Base-by-base conservation (phyloP, 2,797 vertebrate species). In the Heterohyrax brucei region DNA sequence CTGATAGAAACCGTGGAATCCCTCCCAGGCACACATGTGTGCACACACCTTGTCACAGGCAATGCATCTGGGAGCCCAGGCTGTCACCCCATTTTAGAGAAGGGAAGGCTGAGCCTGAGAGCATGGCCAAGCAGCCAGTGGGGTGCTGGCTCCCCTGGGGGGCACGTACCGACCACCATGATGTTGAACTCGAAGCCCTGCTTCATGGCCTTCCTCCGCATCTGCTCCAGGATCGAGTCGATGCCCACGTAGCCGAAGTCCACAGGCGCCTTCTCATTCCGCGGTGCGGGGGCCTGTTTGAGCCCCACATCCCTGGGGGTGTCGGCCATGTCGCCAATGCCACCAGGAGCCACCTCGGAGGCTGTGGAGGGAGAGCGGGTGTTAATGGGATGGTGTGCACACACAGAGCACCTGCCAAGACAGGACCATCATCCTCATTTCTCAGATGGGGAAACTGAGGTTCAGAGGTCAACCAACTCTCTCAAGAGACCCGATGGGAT, bases 141-240 rank as follows among this genome's bases (percentile, higher is more conserved):
- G 39, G 72, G 66, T 1, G 7, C 24, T 10, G 72, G 72, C 62
- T 28, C 28, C 62, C 26, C 62, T 64, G 19, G 33, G 44, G 44
- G 44, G 46, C 10, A 98, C 99, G 99, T 98, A 99, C 99, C 99
- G 26, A 99, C 99, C 3, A 99, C 99, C 99, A 99, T 99, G 97
- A 99, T 99, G 98, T 99, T 99, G 97, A 99, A 99, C 97, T 99
- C 99, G 1, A 99, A 99, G 0, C 99, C 99, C 97, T 99, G 99
- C 97, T 99, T 99, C 99, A 99, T 99, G 95, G 99, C 99, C 98
- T 99, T 99, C 97, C 99, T 98, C 97, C 99, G 99, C 98, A 99
- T 98, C 98, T 99, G 99, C 97, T 99, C 99, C 97, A 99, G 98
- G 98, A 99, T 99, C 97, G 99, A 99, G 0, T 99, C 99, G 0